Conservation (phyloP, 1,140 invertebrate genomes). For the Leptonema lineaticorne region DNA sequence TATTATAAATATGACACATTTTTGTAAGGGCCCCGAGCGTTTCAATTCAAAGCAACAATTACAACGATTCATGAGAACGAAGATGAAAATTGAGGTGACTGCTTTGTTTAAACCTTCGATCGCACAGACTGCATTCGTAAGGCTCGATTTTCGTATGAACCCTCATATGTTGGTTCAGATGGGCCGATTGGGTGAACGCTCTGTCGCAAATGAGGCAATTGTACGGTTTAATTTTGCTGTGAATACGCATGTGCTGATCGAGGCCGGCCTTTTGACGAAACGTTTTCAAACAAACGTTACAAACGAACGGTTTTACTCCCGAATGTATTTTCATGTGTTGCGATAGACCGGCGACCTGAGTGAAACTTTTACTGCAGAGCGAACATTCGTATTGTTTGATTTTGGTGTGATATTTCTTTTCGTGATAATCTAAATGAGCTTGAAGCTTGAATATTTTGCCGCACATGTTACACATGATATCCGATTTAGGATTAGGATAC, state of each 20-base stretch:
- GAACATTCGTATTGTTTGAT: slow-evolving; percentile 85
- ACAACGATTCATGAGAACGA: slow-evolving; percentile 48
- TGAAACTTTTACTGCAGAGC: slow-evolving; percentile 82
- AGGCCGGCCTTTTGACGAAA: slow-evolving; percentile 67
- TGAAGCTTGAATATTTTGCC: slow-evolving; percentile 52
- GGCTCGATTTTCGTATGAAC: slow-evolving; percentile 69
- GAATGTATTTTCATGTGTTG: slow-evolving; percentile 69
- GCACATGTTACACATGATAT: slow-evolving; percentile 49
- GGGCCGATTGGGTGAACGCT: slow-evolving; percentile 59
- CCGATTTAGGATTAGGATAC: slow-evolving; percentile 32
- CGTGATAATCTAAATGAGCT: slow-evolving; percentile 53
- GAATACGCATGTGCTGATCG: slow-evolving; percentile 61
- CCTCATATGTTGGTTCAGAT: slow-evolving; percentile 54
- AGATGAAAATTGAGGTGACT: slow-evolving; percentile 56
- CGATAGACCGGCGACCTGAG: slow-evolving; percentile 67
- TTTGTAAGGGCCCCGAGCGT: too few relatives aligned
- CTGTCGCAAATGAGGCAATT: slow-evolving; percentile 70
- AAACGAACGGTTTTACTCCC: slow-evolving; percentile 61
- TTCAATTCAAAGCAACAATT: too few relatives aligned
- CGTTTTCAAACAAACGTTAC: slow-evolving; percentile 71
- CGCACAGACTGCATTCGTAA: slow-evolving; percentile 68
- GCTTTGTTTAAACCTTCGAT: slow-evolving; percentile 53
- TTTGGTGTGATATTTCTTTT: slow-evolving; percentile 55
- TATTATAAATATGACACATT: too few relatives aligned
- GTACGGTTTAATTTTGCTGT: slow-evolving; percentile 62